Conservation (phyloP, 2,113 vertebrate genomes). For the Ifrita kowaldi region DNA sequence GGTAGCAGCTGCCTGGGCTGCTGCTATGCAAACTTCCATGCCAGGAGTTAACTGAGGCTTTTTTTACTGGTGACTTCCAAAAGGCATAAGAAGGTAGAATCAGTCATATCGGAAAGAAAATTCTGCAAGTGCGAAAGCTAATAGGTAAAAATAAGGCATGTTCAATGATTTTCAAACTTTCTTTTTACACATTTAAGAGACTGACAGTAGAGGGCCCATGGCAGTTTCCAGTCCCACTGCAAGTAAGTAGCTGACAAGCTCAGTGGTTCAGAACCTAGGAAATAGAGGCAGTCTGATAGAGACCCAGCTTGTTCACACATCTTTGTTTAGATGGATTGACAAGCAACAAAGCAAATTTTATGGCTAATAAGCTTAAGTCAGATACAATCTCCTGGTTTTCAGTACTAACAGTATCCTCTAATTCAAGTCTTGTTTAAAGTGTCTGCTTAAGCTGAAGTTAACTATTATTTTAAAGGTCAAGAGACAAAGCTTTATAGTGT, state of each 20-base stretch:
- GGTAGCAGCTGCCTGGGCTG: background rate
- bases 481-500: background rate
- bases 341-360: conserved; percentile 2
- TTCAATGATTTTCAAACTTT: background rate
- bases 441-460: background rate
- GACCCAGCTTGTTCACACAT: background rate
- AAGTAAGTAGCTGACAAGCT: conserved; percentile 4
- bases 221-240: background rate
- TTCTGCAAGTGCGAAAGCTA: background rate
- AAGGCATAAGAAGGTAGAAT: background rate
- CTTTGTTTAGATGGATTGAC: background rate
- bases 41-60: background rate
- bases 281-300: background rate
- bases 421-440: background rate
- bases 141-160: background rate
- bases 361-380: background rate
- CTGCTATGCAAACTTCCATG: background rate
- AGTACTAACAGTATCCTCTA: background rate
- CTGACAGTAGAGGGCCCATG: background rate
- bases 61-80: background rate
- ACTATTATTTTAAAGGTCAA: background rate
- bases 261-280: background rate
- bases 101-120: background rate
- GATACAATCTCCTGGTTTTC: background rate
- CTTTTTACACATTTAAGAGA: background rate